A percentile compares a stretch with the other conserved stretches of the same genome.
phyloP scores from a whole-genome alignment of 1,140 invertebrate species.

The Eurytemora carolleeae region DNA sequence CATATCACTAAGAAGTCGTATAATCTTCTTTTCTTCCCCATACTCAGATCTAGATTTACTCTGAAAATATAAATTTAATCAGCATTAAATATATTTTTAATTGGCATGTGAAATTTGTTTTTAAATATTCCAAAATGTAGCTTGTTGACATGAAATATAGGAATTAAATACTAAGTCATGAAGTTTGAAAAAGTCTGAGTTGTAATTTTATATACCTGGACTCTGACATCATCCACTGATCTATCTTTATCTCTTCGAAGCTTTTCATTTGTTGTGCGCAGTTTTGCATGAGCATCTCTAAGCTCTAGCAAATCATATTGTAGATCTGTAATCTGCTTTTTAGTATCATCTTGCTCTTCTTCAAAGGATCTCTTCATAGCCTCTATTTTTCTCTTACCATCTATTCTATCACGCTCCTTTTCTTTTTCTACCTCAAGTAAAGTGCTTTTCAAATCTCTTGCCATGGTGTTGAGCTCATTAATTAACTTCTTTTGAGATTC shows the following conservation, averaged over 20 bases:
- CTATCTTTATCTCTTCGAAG: slow-evolving; percentile 62
- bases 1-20: neutral
- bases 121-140: too few species aligned
- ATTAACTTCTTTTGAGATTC: slow-evolving; percentile 72
- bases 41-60: slow-evolving; percentile 8
- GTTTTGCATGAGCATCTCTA: slow-evolving; percentile 68
- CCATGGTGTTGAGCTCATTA: slow-evolving; percentile 71
- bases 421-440: slow-evolving; percentile 50
- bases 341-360: slow-evolving; percentile 69
- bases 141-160: too few species aligned
- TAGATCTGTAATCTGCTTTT: slow-evolving; percentile 53
- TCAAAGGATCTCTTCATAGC: slow-evolving; percentile 60
- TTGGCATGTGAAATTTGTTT: slow-evolving; percentile 1
- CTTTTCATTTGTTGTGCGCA: slow-evolving; percentile 77
- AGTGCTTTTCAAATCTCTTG: slow-evolving; percentile 43
- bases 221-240: slow-evolving; percentile 45
- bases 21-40: slow-evolving; percentile 1
- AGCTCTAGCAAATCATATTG: slow-evolving; percentile 70
- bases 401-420: slow-evolving; percentile 63
- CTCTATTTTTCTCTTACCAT: slow-evolving; percentile 59
- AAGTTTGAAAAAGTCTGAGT: too few species aligned
- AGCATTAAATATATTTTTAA: neutral
- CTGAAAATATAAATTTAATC: neutral
- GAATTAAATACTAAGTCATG: too few species aligned
- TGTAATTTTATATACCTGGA: slow-evolving; percentile 18